phyloP scores from a whole-genome alignment of 2,113 vertebrate genomes.

The Fukomys damarensis region DNA sequence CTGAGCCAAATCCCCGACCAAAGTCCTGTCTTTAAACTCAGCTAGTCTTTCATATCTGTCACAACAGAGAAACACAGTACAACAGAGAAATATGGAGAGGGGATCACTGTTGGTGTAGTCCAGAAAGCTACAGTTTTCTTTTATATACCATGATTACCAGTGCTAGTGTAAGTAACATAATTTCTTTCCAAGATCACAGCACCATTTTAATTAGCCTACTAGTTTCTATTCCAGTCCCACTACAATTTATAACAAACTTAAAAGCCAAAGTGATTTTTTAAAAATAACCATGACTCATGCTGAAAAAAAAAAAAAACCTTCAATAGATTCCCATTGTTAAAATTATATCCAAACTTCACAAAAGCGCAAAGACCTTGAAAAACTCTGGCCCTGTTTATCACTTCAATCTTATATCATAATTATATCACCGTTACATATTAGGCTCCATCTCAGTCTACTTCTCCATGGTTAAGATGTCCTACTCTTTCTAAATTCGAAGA shows the following conservation, averaged over 20 bases:
- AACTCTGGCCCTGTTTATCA: not conserved
- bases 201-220: not conserved
- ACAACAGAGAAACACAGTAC: not conserved
- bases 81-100: not conserved
- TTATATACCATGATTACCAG: not conserved
- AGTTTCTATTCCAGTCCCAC: not conserved
- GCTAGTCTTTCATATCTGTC: not conserved
- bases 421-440: not conserved
- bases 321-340: not conserved
- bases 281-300: constrained; percentile 30
- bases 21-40: not conserved
- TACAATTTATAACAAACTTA: constrained; percentile 16
- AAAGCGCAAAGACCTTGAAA: not conserved
- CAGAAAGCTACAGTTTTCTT: not conserved
- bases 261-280: not conserved
- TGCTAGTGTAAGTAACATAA: not conserved
- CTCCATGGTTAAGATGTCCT: not conserved
- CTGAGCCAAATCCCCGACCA: no score
- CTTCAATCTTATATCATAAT: not conserved
- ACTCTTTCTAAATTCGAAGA: not conserved
- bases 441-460: not conserved
- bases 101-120: not conserved
- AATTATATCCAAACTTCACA: constrained; percentile 40
- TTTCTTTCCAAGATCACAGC: not conserved
- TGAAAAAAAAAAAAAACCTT: not conserved